Evolutionary conservation across 2,113 vertebrate species (phyloP), one percentile per base, ranked within the genome.

Genomic region (Lophius piscatorius): DNA sequence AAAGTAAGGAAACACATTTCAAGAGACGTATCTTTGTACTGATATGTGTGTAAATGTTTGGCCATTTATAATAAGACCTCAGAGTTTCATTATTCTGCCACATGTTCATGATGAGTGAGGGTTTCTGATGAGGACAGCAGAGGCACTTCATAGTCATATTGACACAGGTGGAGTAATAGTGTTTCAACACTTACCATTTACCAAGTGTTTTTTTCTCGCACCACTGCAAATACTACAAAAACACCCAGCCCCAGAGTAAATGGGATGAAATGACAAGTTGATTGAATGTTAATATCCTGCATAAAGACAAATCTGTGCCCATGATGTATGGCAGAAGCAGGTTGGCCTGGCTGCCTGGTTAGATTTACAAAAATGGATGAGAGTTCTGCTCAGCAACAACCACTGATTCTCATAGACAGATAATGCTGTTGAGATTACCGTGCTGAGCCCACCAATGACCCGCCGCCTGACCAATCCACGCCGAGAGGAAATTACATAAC

Each of bases 401-500:
- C 36, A 6, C 57, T 75, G 69, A 82, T 52, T 71, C 59, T 29
- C 23, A 67, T 48, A 54, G 81, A 58, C 75, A 74, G 73, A 81
- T 80, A 80, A 84, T 76, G 78, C 73, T 74, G 61, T 58, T 47
- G 54, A 84, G 82, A 88, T 87, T 81, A 88, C 35, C 20, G 20
- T 24, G 68, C 77, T 62, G 74, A 80, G 76, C 70, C 85, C 70
- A 71, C 81, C 81, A 75, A 78, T 74, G 70, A 52, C 68, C 63
- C 61, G 46, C 61, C 47, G 68, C 24, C 34, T 18, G 66, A 75
- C 78, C 80, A 80, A 85, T 83, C 74, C 22, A 8, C 18, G 6
- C 52, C 0, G 44, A 77, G 58, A 63, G 81, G 69, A 82, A 83
- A 86, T 89, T 83, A 79, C 56, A 77, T 87, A 89, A 89, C 70